These are phyloP conservation scores for Clarias magur DNA, from an alignment of 2,113 vertebrate species.

Conservation along the genomic window DNA sequence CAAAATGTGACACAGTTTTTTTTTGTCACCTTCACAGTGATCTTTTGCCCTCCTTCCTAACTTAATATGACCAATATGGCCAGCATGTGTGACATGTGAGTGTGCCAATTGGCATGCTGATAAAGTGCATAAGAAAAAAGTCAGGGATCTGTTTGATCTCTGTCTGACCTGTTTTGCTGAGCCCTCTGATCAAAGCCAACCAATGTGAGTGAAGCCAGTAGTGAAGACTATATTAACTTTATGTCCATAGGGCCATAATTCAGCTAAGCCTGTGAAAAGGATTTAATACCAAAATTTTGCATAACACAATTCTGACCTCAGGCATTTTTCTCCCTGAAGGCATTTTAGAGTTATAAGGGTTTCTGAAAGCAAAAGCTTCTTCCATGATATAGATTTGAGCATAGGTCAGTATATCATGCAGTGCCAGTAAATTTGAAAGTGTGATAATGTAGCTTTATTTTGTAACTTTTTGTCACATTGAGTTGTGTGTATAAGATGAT, in stretches of 20 bases:
- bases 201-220: not conserved
- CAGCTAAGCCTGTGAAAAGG: not conserved
- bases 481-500: not conserved
- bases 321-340: not conserved
- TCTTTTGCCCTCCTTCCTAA: not conserved
- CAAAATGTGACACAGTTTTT: not conserved
- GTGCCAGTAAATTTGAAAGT: not conserved
- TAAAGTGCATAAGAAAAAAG: not conserved
- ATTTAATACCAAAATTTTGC: not conserved
- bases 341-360: not conserved
- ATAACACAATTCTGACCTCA: not conserved
- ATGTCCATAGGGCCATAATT: not conserved
- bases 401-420: not conserved
- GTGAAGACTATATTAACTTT: not conserved
- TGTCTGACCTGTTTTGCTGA: slow-evolving; percentile 35
- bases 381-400: not conserved
- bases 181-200: slow-evolving; percentile 37
- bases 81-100: not conserved
- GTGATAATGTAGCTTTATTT: not conserved
- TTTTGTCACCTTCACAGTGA: not conserved
- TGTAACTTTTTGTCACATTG: not conserved
- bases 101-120: not conserved
- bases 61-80: not conserved
- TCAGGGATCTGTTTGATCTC: slow-evolving; percentile 25
- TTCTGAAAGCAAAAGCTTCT: not conserved